Evolutionary conservation across 1,140 invertebrate genomes (phyloP).

Genomic region (Adoxophyes honmai): DNA sequence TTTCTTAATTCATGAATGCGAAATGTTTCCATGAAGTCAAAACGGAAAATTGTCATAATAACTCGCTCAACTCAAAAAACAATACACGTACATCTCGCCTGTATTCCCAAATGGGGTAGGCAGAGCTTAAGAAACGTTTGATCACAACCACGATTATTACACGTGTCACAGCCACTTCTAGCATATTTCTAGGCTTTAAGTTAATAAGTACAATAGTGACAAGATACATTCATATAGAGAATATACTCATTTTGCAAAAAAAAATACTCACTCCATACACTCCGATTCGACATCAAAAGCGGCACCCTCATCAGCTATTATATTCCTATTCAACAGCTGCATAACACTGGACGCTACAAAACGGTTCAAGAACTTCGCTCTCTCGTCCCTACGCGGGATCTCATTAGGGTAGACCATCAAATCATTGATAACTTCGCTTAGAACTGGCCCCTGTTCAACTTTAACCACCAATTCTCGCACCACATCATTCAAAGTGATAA

Average conservation of each 20-base stretch:
- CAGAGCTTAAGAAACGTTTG: too few relatives aligned
- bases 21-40: too few relatives aligned
- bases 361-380: slow-evolving; percentile 68
- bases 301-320: slow-evolving; percentile 32
- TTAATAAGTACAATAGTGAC: too few relatives aligned
- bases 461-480: slow-evolving; percentile 58
- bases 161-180: too few relatives aligned
- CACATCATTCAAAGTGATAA: slow-evolving; percentile 71
- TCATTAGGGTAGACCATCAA: slow-evolving; percentile 71
- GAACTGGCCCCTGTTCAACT: slow-evolving; percentile 40
- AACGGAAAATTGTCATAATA: too few relatives aligned
- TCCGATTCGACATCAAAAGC: slow-evolving; percentile 37
- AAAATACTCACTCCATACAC: slow-evolving; percentile 50
- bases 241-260: neutral
- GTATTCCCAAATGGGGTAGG: too few relatives aligned
- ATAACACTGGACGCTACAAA: slow-evolving; percentile 57
- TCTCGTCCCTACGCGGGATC: slow-evolving; percentile 64
- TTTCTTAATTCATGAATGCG: too few relatives aligned
- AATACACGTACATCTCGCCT: too few relatives aligned
- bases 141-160: too few relatives aligned
- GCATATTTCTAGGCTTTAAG: too few relatives aligned
- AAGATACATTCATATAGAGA: too few relatives aligned
- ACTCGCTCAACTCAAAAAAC: too few relatives aligned
- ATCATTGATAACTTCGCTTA: slow-evolving; percentile 34
- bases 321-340: slow-evolving; percentile 47